phyloP scores from a whole-genome alignment of 2,888 invertebrate genomes.

The Rhogogaster chlorosoma region DNA sequence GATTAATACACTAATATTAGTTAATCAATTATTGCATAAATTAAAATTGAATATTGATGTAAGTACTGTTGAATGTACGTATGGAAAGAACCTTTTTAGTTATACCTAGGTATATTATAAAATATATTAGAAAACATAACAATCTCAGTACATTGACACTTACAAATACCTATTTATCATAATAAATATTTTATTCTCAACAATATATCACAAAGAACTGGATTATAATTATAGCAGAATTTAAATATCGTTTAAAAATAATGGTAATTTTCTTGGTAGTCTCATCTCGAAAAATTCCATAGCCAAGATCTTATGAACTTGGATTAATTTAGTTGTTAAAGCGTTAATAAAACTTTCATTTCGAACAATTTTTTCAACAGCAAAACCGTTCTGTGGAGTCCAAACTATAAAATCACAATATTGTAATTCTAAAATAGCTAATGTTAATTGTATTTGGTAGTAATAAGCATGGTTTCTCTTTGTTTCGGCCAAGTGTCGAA shows the following conservation, averaged over 20 bases:
- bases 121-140: no score
- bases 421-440: constrained; percentile 42
- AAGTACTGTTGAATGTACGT: not conserved
- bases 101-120: no score
- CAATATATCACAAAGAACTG: not conserved
- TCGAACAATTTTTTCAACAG: constrained; percentile 33
- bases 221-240: not conserved
- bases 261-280: constrained; percentile 29
- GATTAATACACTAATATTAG: no score
- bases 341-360: constrained; percentile 38
- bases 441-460: constrained; percentile 47
- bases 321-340: constrained; percentile 39
- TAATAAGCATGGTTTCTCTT: constrained; percentile 50
- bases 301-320: constrained; percentile 39
- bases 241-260: not conserved
- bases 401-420: constrained; percentile 48
- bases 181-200: not conserved
- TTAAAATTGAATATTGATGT: constrained; percentile 30
- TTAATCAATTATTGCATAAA: constrained; percentile 4
- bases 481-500: no score
- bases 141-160: no score
- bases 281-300: constrained; percentile 44
- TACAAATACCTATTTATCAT: no score
- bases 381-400: constrained; percentile 24
- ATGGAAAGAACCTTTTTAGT: not conserved